Base-by-base conservation (phyloP, 2,113 vertebrate species). In the Dipodomys merriami region DNA sequence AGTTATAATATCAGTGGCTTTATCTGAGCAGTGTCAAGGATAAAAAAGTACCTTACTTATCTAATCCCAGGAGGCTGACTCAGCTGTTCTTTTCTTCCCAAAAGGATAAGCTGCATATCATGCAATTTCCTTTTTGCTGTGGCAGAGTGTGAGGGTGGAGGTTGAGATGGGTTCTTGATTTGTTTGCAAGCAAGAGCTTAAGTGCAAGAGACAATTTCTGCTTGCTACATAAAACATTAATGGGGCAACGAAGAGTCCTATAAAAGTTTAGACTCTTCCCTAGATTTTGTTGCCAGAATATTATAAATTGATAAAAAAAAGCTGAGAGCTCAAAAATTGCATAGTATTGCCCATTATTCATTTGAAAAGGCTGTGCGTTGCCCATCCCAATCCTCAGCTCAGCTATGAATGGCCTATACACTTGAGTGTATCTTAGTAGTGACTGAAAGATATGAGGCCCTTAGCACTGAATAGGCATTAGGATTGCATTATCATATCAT, bases 401-500 rank as follows among this genome's bases (percentile, higher is more conserved):
- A 39, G 89, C 60, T 89, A 1, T 81, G 93, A 89, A 78, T 76
- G 87, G 78, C 86, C 69, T 44, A 10, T 64, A 76, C 5, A 86
- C 33, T 62, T 65, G 84, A 91, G 79, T 49, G 25, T 25, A 86
- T 81, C 74, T 91, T 72, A 72, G 18, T 53, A 49, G 30, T 69
- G 76, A 90, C 65, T 84, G 88, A 90, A 86, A 92, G n/a, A 82
- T 87, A 23, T 57, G 60, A 94, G 33, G 72, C 46, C 68, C 85
- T 91, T 77, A 68, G 57, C 30, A 87, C 67, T 19, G 65, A 81
- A 62, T 76, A 92, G 62, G 86, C 88, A 77, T 83, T 39, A 92
- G 64, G 87, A 86, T 33, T 86, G 4, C 80, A 95, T 94, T 95
- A 96, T 78, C 80, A 88, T 94, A 95, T 96, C 93, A 96, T 92